A percentile compares a stretch with the other conserved stretches of the same genome.
phyloP scores from a whole-genome alignment of 2,113 vertebrate species.

The Labrus mixtus region DNA sequence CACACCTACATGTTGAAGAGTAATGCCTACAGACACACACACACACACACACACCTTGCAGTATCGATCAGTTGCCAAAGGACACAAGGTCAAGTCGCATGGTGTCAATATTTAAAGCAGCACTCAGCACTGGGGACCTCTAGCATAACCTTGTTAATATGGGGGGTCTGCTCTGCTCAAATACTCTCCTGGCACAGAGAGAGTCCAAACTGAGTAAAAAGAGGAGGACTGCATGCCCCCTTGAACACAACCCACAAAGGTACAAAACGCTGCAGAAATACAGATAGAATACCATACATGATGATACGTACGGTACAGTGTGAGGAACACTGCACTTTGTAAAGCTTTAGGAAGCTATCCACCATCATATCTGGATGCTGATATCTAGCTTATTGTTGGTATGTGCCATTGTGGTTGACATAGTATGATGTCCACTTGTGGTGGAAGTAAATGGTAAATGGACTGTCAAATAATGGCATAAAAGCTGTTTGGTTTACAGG shows the following conservation, averaged over 20 bases:
- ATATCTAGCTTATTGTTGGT: too few species aligned
- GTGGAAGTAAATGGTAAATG: too few species aligned
- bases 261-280: background rate
- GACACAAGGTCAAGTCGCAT: slow-evolving; percentile 72
- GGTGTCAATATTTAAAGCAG: slow-evolving; percentile 79
- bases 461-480: too few species aligned
- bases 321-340: too few species aligned
- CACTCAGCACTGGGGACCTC: slow-evolving; percentile 66
- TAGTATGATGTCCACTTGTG: too few species aligned
- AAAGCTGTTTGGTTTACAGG: too few species aligned
- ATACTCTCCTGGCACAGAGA: slow-evolving; percentile 49
- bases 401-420: too few species aligned
- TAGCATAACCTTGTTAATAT: slow-evolving; percentile 76
- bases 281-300: too few species aligned
- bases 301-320: too few species aligned
- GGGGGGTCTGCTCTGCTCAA: slow-evolving; percentile 41
- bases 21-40: slow-evolving; percentile 14
- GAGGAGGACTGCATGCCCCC: background rate
- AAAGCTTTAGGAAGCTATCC: too few species aligned
- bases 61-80: slow-evolving; percentile 73
- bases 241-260: slow-evolving; percentile 21
- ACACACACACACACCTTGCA: slow-evolving; percentile 48
- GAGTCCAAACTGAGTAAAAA: slow-evolving; percentile 34
- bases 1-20: slow-evolving; percentile 29
- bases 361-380: too few species aligned